Evolutionary conservation across 2,888 invertebrate genomes (phyloP), one percentile per base, ranked within the genome.

Genomic region (Metallyticus violacea): DNA sequence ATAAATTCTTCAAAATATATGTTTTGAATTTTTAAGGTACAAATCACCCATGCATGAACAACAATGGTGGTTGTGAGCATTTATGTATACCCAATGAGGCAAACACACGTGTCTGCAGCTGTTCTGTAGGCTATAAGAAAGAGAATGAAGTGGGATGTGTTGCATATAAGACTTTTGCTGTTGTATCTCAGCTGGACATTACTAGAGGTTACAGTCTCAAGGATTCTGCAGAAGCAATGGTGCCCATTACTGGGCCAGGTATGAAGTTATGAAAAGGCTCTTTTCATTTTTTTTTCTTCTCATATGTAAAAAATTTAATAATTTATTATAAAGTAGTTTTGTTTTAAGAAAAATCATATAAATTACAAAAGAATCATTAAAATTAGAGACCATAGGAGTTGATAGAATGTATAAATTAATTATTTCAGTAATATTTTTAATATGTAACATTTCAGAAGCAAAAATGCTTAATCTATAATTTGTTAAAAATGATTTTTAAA

Each of bases 21-120:
- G 29, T 85, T 40, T 15, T 29, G 7, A 30, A 25, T n/a, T 25
- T 78, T 29, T 0, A 30, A 88, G 94, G 94, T 90, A 94, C 95
- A 80, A 95, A 96, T 88, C 98, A 99, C 92, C 97, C 98, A 0
- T 98, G 99, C 91, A 93, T 96, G 79, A 93, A 93, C 40, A 95
- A 94, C 89, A 99, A 99, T 90, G 99, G 99, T 0, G 97, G 96
- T 1, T 99, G 99, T 91, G 96, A 96, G 88, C 99, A 99, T 89
- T 94, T 99, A 62, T 99, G 99, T 91, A 94, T 99, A 26, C 99
- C 99, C 0, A 94, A 95, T 7, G 95, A 95, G n/a, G 94, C 94
- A 0, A 95, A 95, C 0, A 94, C 96, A 0, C 93, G 96, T 78
- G 94, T 95, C 0, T 99, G 99, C 91, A 95, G 96, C 3, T 99